A percentile compares a stretch with the other conserved stretches of the same genome.
phyloP scores from a whole-genome alignment of 1,140 invertebrate species.

The Orussus abietinus region DNA sequence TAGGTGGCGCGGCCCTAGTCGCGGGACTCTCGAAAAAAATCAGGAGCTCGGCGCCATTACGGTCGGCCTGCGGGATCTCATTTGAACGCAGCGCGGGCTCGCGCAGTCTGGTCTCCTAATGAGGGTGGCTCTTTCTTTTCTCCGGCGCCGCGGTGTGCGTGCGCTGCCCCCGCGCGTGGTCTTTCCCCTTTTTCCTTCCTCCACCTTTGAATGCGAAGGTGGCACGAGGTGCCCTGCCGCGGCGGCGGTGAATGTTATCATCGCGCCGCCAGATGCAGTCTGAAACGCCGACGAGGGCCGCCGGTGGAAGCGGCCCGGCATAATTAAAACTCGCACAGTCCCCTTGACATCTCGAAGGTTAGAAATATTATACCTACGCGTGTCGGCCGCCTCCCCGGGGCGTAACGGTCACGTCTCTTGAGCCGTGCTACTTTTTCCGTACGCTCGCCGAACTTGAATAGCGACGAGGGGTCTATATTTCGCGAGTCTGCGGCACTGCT shows the following conservation, averaged over 20 bases:
- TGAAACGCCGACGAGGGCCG: slow-evolving; percentile 1
- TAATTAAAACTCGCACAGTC: slow-evolving; percentile 6
- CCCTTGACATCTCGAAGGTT: no score
- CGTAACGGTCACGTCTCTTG: no score
- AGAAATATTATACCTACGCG: no score
- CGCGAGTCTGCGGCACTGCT: no score
- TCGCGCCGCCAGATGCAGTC: slow-evolving; percentile 15
- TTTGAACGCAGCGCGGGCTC: slow-evolving; percentile 25
- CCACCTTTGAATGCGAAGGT: slow-evolving; percentile 15
- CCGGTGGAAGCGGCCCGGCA: background rate
- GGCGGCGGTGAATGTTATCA: slow-evolving; percentile 16
- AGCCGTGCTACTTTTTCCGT: no score
- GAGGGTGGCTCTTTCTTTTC: slow-evolving; percentile 35
- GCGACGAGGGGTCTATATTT: no score
- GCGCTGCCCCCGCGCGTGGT: slow-evolving; percentile 1
- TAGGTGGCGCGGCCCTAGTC: no score
- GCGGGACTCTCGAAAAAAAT: background rate
- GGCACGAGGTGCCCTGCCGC: slow-evolving; percentile 1
- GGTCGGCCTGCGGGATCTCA: no score
- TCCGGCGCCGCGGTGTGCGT: slow-evolving; percentile 4
- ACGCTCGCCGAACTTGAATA: no score
- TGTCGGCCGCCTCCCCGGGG: no score
- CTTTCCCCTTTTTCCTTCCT: slow-evolving; percentile 15
- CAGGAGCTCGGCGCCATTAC: no score
- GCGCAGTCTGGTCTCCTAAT: slow-evolving; percentile 33